Base-by-base conservation (phyloP, 2,888 invertebrate genomes). In the Dendrolimus houi region DNA sequence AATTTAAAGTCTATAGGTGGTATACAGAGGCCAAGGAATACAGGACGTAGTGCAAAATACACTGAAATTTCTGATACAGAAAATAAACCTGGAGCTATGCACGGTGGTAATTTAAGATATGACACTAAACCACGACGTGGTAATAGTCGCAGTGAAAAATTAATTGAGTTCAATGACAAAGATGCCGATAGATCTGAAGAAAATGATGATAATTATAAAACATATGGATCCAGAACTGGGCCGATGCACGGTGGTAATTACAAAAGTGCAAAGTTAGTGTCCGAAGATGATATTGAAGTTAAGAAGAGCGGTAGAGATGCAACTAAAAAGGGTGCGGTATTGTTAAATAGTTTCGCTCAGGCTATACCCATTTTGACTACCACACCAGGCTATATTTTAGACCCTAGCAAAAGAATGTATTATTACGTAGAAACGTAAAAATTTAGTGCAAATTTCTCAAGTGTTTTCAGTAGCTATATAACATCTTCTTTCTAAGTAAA, bases 361-460 rank as follows among this genome's bases (percentile, higher is more conserved):
- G 86, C 83, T 12, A 80, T 78, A 7, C 86, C 89, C 2, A 71
- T 84, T 58, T 65, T 88, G 10, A 85, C 88, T 0, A 85, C 83
- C 1, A 84, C 85, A 0, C 83, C 86, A 12, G 72, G 72, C 1
- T 91, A 80, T 58, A 91, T 91, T 63, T 69, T 88, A 69, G 90
- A 91, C 66, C 91, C 91, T 41, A 89, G 91, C 62, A 89, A 91
- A 75, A 76, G 91, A 64, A 87, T 87, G 85, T 91, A 91, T 69
- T 91, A 87, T 66, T 91, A 88, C 61, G 87, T 89, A 14, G 90
- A 90, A 64, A 67, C 71, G 17, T 76, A 72, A 75, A 2, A 12
- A 47, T 47, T 29, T 29, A 0, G 29, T 29, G 3, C 29, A 6
- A 29, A 29, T 29, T 29, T 29, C 29, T 2, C 3, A 29, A 29